Evolutionary conservation across 2,888 invertebrate genomes (phyloP), one percentile per base, ranked within the genome.

Genomic region (Elgonia sp.): DNA sequence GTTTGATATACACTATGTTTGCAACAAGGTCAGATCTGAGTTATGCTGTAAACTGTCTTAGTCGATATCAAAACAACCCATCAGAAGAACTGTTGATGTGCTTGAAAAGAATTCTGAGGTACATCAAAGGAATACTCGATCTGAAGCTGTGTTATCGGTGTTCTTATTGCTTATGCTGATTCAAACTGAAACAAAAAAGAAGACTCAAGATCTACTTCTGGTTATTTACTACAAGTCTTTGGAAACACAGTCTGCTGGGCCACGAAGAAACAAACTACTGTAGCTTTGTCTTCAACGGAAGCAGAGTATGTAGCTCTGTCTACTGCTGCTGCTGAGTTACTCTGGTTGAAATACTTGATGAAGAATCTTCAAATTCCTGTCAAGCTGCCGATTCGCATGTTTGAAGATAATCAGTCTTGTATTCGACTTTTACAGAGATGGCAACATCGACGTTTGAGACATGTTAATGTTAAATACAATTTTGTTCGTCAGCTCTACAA

Each of bases 261-360:
- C 0, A 92, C 92, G 9, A 92, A 88, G 57, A 93, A 91, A 83
- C 94, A 94, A 84, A 82, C 80, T 16, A 72, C 89, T 39, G 92
- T 93, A 6, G 89, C 93, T 0, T 53, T 92, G 0, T 93, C 93
- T 10, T 92, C 92, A 0, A 93, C 93, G 7, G 94, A 94, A 89
- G 92, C 93, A 0, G 93, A 94, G 87, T 93, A 92, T 84, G 84
- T 93, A 3, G 93, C 93, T 5, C 80, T 93, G 21, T 89, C 91
- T 9, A 85, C 76, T 21, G 92, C 91, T 10, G 90, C 89, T 8
- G 73, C 87, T n/a, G 92, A 94, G 77, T 73, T 89, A 6, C 70
- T 92, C 40, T 93, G 93, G 92, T 46, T 93, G 12, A 89, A 77
- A 79, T 87, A 87, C 42, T 55, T 93, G 12, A 60, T 93, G 21